Evolutionary conservation across 1,140 invertebrate species (phyloP).

Genomic region (Latrodectus geometricus): DNA sequence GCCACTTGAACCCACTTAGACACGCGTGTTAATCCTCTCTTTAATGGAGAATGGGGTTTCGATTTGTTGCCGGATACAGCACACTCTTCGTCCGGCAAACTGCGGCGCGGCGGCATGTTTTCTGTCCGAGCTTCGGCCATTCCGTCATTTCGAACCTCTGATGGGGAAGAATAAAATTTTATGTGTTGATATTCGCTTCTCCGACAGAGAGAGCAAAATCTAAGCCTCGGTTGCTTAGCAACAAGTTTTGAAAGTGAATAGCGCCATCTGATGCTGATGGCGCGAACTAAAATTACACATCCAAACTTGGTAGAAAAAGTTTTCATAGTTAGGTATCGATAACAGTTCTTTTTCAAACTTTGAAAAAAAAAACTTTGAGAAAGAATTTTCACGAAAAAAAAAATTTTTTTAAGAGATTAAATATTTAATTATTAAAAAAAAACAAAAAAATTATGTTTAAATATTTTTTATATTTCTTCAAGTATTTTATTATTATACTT

Average conservation of each 20-base stretch:
- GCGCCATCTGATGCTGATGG: background rate
- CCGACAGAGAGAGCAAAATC: background rate
- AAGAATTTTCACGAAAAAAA: too few species aligned
- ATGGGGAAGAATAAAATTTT: background rate
- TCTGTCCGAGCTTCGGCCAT: conserved; percentile 19
- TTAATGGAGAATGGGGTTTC: conserved; percentile 10
- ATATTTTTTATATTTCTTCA: too few species aligned
- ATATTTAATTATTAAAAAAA: too few species aligned
- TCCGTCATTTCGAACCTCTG: background rate
- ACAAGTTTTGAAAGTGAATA: background rate
- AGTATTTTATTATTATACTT: too few species aligned
- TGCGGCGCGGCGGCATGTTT: background rate
- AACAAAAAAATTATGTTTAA: too few species aligned
- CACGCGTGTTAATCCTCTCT: conserved; percentile 10
- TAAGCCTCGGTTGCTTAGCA: conserved; percentile 14
- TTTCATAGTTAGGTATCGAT: too few species aligned
- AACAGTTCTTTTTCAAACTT: too few species aligned
- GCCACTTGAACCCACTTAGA: conserved; percentile 22
- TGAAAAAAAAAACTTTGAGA: too few species aligned
- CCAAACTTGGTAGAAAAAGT: too few species aligned
- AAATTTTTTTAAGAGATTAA: too few species aligned
- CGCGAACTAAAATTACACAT: background rate
- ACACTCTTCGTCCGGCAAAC: conserved; percentile 9
- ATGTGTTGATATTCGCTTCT: conserved; percentile 4
- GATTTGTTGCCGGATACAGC: background rate